Conservation (phyloP, 1,140 invertebrate species). For the Saccostrea glomerata region DNA sequence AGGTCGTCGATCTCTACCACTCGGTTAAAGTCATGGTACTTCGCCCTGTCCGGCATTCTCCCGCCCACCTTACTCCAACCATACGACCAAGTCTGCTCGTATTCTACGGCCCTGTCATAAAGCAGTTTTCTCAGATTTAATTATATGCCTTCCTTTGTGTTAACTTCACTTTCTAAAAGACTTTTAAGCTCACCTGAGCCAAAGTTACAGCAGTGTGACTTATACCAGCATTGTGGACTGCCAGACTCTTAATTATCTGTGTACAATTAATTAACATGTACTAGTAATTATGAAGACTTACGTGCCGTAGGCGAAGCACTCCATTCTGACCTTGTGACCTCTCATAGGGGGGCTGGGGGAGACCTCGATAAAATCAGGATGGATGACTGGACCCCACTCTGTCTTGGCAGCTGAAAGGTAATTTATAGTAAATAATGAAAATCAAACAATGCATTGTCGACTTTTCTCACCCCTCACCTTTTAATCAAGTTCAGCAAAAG, state of each 20-base stretch:
- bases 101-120: constrained; percentile 37
- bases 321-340: constrained; percentile 92
- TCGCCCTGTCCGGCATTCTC: constrained; percentile 85
- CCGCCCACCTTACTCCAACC: constrained; percentile 70
- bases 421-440: not conserved
- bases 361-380: constrained; percentile 96
- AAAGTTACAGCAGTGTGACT: too few species aligned
- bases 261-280: not conserved
- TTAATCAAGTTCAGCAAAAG: too few species aligned
- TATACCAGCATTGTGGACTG: too few species aligned
- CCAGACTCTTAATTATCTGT: too few species aligned
- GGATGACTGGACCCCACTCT: constrained; percentile 80
- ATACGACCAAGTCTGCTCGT: constrained; percentile 54
- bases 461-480: not conserved
- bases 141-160: too few species aligned
- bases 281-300: constrained; percentile 80
- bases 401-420: constrained; percentile 57
- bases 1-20: constrained; percentile 92
- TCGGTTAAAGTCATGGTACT: constrained; percentile 88
- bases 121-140: not conserved
- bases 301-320: constrained; percentile 98
- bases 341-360: constrained; percentile 95
- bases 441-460: too few species aligned
- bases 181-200: too few species aligned
- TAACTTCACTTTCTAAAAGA: too few species aligned